Conservation (phyloP, 2,797 vertebrate genomes). For the Tenualosa thibaudeaui region DNA sequence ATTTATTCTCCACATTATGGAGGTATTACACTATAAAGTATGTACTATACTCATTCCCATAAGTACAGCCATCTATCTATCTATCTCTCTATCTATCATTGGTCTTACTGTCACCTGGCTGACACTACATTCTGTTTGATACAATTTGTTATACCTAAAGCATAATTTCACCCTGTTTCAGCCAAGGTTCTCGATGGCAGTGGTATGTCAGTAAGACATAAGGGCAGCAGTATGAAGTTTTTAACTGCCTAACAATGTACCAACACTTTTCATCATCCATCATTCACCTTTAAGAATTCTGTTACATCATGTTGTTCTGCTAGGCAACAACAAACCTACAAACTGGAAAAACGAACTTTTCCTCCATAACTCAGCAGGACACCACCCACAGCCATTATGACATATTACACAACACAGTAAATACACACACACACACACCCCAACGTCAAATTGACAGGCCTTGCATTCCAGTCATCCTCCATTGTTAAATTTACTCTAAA, state of each 20-base stretch:
- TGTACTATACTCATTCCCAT: too few species aligned
- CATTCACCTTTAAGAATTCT: slow-evolving; percentile 37
- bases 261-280: too few species aligned
- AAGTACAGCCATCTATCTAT: too few species aligned
- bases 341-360: slow-evolving; percentile 56
- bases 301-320: slow-evolving; percentile 61
- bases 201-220: neutral
- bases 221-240: neutral
- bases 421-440: neutral
- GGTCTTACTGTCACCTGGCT: neutral
- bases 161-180: neutral
- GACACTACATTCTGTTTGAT: neutral
- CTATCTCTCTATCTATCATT: too few species aligned
- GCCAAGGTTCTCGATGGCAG: neutral
- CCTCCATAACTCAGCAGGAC: neutral
- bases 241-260: too few species aligned
- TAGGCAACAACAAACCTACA: slow-evolving; percentile 62
- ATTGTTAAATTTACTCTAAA: too few species aligned
- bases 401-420: slow-evolving; percentile 7
- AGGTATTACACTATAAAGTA: too few species aligned
- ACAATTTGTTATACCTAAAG: neutral
- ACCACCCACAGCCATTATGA: slow-evolving; percentile 16
- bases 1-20: too few species aligned
- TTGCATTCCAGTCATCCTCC: too few species aligned
- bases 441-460: too few species aligned